phyloP scores from a whole-genome alignment of 23 tunicate genomes.

The Phallusia fumigata region DNA sequence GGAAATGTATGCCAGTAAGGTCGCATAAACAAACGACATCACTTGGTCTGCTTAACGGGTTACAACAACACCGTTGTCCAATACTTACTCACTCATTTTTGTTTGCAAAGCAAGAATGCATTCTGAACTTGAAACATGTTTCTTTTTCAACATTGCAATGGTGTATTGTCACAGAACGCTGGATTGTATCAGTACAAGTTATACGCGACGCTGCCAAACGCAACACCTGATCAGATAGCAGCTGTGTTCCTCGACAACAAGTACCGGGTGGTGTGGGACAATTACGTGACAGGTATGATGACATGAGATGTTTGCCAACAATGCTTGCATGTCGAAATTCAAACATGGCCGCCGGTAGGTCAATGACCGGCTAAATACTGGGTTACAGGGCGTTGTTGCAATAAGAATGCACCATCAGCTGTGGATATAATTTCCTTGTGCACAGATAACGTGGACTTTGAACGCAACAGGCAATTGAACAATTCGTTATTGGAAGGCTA shows the following conservation, averaged over 20 bases:
- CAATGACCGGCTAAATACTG: background rate
- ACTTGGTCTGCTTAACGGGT: too few relatives aligned
- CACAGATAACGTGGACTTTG: background rate
- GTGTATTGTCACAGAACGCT: constrained; percentile 45
- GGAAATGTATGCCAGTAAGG: too few relatives aligned
- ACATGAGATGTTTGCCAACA: background rate
- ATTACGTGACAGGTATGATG: constrained; percentile 74
- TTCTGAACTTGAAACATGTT: too few relatives aligned
- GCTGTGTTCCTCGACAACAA: constrained; percentile 89
- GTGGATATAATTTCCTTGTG: background rate
- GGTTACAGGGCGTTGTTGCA: background rate
- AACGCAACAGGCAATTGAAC: background rate
- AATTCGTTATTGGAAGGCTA: too few relatives aligned
- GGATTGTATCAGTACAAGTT: constrained; percentile 86
- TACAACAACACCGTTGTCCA: too few relatives aligned
- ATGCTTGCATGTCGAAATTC: background rate
- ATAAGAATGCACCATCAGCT: background rate
- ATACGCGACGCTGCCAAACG: constrained; percentile 72
- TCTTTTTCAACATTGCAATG: too few relatives aligned
- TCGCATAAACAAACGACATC: too few relatives aligned
- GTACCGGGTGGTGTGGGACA: constrained; percentile 82
- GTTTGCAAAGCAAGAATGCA: too few relatives aligned
- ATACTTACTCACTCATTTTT: too few relatives aligned
- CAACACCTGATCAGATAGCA: constrained; percentile 72
- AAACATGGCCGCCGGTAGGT: background rate